Evolutionary conservation across 2,113 vertebrate species (phyloP).

Genomic region (Scophthalmus maximus): DNA sequence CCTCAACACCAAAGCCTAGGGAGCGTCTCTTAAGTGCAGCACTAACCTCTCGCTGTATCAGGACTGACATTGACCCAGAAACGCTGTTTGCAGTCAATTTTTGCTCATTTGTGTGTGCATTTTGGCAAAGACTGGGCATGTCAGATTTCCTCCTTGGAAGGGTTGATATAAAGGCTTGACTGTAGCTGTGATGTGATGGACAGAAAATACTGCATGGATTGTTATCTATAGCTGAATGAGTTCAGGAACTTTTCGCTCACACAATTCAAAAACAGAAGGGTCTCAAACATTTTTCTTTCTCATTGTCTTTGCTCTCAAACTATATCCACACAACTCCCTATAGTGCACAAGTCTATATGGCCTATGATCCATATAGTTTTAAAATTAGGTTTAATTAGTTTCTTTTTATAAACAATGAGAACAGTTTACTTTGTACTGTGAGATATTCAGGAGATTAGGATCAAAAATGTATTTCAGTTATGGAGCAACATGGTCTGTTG

Average conservation of each 20-base stretch:
- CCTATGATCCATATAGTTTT: too few relatives aligned
- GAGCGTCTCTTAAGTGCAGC: conserved; percentile 49
- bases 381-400: too few relatives aligned
- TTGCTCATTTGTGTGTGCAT: not conserved
- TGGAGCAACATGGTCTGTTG: too few relatives aligned
- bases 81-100: conserved; percentile 15
- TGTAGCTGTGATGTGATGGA: conserved; percentile 10
- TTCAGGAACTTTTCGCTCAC: not conserved
- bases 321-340: not conserved
- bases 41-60: conserved; percentile 27
- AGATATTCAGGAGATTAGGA: too few relatives aligned
- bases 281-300: too few relatives aligned
- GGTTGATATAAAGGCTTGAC: conserved; percentile 14
- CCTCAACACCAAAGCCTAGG: conserved; percentile 47
- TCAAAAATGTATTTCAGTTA: too few relatives aligned
- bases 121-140: too few relatives aligned
- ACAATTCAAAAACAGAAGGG: not conserved
- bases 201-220: not conserved
- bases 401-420: too few relatives aligned
- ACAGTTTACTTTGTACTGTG: too few relatives aligned
- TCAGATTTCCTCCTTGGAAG: conserved; percentile 37
- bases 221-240: not conserved
- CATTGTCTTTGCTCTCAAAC: not conserved
- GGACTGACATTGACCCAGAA: conserved; percentile 63
- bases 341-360: not conserved